These are phyloP conservation scores for Thecocarcelia acutangulata DNA, from an alignment of 2,888 invertebrate species.

Conservation along the genomic window DNA sequence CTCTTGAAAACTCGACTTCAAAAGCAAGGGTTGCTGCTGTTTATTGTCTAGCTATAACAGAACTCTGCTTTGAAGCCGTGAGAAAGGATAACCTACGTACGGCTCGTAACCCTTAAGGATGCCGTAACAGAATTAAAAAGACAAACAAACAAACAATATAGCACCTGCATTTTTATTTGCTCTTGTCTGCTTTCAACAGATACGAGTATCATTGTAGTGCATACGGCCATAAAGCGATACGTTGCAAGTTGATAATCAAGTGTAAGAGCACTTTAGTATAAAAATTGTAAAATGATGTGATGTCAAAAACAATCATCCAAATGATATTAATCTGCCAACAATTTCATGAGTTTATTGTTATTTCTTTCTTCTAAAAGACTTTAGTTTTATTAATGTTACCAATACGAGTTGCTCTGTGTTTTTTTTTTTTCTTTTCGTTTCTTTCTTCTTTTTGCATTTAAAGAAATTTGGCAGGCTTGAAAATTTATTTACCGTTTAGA, in stretches of 20 bases:
- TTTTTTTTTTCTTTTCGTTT: no score
- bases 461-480: background rate
- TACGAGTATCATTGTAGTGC: conserved; percentile 6
- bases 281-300: conserved; percentile 50
- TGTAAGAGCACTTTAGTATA: conserved; percentile 36
- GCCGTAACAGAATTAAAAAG: conserved; percentile 13
- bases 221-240: background rate
- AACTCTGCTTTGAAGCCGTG: conserved; percentile 56
- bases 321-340: conserved; percentile 62
- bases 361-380: background rate
- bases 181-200: background rate
- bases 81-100: conserved; percentile 62
- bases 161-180: conserved; percentile 53
- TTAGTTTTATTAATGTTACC: background rate
- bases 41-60: conserved; percentile 6
- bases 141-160: conserved; percentile 21
- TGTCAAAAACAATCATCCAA: conserved; percentile 63
- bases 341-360: conserved; percentile 40
- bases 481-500: conserved; percentile 61
- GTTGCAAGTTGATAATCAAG: conserved; percentile 52
- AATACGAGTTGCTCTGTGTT: no score
- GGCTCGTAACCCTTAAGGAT: conserved; percentile 28
- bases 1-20: conserved; percentile 13
- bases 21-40: conserved; percentile 48
- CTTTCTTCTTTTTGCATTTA: conserved; percentile 24